These are phyloP conservation scores for Chironomus tentans DNA, from an alignment of 2,888 invertebrate genomes.

Conservation along the genomic window DNA sequence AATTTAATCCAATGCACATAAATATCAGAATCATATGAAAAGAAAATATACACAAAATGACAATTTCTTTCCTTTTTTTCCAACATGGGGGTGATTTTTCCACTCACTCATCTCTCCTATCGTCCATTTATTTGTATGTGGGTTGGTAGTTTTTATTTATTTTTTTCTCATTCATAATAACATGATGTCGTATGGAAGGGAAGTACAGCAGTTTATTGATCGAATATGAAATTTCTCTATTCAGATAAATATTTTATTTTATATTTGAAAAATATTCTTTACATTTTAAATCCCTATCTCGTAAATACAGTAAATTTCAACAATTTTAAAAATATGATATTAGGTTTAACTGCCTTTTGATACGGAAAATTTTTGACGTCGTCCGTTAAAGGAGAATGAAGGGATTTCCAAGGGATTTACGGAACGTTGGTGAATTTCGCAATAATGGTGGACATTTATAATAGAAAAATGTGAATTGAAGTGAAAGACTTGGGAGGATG, in stretches of 20 bases:
- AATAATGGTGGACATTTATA: constrained; percentile 23
- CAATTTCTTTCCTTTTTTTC: neutral
- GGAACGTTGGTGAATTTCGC: constrained; percentile 11
- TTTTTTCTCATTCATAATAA: neutral
- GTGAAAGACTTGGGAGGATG: neutral
- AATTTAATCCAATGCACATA: constrained; percentile 22
- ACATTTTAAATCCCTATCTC: neutral
- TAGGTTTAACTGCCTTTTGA: neutral
- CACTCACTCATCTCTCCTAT: neutral
- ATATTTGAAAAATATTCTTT: neutral
- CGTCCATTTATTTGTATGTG: constrained; percentile 7
- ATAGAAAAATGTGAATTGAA: neutral
- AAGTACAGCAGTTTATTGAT: neutral
- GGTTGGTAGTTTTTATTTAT: neutral
- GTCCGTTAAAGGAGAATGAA: neutral
- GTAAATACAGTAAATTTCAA: neutral
- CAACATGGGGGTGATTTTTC: constrained; percentile 13
- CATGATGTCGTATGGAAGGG: neutral
- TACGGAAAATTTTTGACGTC: constrained; percentile 7
- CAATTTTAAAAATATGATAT: neutral
- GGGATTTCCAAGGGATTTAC: constrained; percentile 20
- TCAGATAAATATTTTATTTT: neutral
- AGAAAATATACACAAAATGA: constrained; percentile 17
- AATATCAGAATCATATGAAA: constrained; percentile 11
- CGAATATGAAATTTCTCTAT: neutral